These are phyloP conservation scores for Drosophila santomea DNA, from an alignment of 1,140 invertebrate species.

Conservation along the genomic window DNA sequence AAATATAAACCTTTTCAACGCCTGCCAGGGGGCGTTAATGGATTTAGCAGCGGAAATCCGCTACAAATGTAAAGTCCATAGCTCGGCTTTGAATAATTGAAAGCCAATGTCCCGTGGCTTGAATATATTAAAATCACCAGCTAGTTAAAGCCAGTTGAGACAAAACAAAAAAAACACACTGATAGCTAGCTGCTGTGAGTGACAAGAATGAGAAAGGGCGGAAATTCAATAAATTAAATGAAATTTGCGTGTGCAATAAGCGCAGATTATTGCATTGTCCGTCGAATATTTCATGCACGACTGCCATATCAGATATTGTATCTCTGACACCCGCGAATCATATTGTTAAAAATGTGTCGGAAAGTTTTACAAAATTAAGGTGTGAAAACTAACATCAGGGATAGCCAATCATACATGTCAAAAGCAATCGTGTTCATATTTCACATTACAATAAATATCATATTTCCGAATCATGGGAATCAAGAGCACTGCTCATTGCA, in stretches of 20 bases:
- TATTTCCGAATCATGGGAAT: too few species aligned
- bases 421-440: not conserved
- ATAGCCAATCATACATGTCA: not conserved
- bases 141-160: constrained; percentile 8
- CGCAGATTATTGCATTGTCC: constrained; percentile 8
- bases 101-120: constrained; percentile 39
- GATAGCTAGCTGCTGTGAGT: too few species aligned
- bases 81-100: constrained; percentile 48
- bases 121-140: constrained; percentile 41
- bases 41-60: constrained; percentile 50
- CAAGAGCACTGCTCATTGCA: too few species aligned
- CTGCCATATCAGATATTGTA: constrained; percentile 19
- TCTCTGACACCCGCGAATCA: constrained; percentile 4
- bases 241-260: constrained; percentile 42
- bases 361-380: not conserved
- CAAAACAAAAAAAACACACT: constrained; percentile 2
- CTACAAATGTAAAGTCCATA: constrained; percentile 35
- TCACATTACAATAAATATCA: too few species aligned
- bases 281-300: constrained; percentile 25
- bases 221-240: constrained; percentile 48
- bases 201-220: constrained; percentile 6
- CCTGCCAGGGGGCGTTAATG: constrained; percentile 42
- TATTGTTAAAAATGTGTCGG: constrained; percentile 8
- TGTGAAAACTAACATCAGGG: constrained; percentile 1
- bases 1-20: constrained; percentile 37